Conservation (phyloP, 1,140 invertebrate genomes). For the Scaptodrosophila lebanonensis region DNA sequence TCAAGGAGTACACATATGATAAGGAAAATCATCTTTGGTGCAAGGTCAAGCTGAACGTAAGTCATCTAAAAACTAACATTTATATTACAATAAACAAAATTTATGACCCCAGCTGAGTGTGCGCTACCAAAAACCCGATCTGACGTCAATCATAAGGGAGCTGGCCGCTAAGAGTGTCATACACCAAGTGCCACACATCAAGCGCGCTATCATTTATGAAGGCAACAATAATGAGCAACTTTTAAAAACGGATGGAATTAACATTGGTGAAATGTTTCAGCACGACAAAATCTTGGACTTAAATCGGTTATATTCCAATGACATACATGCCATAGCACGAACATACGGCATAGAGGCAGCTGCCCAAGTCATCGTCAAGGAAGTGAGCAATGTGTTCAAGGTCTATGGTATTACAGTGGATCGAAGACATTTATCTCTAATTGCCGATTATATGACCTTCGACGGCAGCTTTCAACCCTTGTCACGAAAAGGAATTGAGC, state of each 20-base stretch:
- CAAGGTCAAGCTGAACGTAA: conserved; percentile 82
- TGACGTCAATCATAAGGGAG: conserved; percentile 87
- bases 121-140: conserved; percentile 83
- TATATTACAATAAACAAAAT: too few relatives aligned
- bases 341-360: conserved; percentile 98
- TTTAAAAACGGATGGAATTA: conserved; percentile 96
- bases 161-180: conserved; percentile 87
- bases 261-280: conserved; percentile 92
- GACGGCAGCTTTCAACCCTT: conserved; percentile 93
- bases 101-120: conserved; percentile 82
- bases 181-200: conserved; percentile 88
- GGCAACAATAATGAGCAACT: conserved; percentile 80
- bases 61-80: conserved; percentile 32
- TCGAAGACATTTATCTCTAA: conserved; percentile 92
- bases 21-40: conserved; percentile 85
- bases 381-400: conserved; percentile 94
- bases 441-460: conserved; percentile 99
- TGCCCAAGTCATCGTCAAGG: conserved; percentile 90
- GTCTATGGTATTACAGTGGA: conserved; percentile 98
- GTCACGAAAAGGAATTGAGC: conserved; percentile 92
- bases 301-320: conserved; percentile 93
- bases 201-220: conserved; percentile 87
- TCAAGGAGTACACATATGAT: conserved; percentile 86
- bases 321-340: conserved; percentile 92
- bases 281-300: conserved; percentile 90